Conservation (phyloP, 2,888 invertebrate species). For the Dromius quadrimaculatus region DNA sequence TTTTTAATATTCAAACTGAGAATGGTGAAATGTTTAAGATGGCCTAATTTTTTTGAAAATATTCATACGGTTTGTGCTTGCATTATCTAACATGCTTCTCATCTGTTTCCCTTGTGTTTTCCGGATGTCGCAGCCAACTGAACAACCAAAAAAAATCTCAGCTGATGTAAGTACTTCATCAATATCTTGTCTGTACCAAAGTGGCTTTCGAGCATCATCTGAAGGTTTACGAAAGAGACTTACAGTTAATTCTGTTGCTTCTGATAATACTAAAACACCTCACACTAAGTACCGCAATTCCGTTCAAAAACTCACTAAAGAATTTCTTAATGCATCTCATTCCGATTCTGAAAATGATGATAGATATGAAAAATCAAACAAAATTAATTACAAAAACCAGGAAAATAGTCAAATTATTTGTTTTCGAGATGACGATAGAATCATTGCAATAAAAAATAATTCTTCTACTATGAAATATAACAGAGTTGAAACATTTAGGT, state of each 20-base stretch:
- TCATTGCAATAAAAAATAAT: constrained; percentile 63
- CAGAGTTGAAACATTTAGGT: constrained; percentile 53
- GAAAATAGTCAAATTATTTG: constrained; percentile 64
- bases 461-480: constrained; percentile 64
- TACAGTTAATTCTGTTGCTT: not conserved
- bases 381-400: constrained; percentile 61
- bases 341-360: constrained; percentile 37
- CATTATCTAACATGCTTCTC: constrained; percentile 54
- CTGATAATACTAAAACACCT: not conserved
- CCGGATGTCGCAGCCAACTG: constrained; percentile 66
- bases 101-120: constrained; percentile 57
- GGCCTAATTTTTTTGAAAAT: not conserved
- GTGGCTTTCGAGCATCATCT: constrained; percentile 52
- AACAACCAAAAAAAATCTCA: constrained; percentile 62
- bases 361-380: constrained; percentile 56
- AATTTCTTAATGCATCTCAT: constrained; percentile 28
- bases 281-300: not conserved
- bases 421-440: constrained; percentile 63
- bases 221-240: constrained; percentile 48
- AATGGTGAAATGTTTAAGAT: too few species aligned
- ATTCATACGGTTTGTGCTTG: constrained; percentile 34
- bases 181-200: constrained; percentile 33
- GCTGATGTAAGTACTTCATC: constrained; percentile 65
- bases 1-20: not conserved
- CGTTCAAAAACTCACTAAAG: constrained; percentile 18